These are phyloP conservation scores for Psilanteris sp. DNA, from an alignment of 1,140 invertebrate species.

Conservation along the genomic window DNA sequence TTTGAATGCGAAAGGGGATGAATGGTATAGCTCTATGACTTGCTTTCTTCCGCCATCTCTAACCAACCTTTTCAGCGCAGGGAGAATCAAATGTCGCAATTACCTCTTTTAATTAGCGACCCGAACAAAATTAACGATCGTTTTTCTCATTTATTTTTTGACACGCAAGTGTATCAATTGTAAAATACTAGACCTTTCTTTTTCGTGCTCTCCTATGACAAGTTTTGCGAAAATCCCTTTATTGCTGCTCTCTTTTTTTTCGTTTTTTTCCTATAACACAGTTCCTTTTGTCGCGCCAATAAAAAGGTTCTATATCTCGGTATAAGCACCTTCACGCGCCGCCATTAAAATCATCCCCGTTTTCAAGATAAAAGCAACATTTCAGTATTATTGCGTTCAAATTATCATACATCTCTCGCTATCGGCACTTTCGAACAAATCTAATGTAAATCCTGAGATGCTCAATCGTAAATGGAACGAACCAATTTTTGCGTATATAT, in stretches of 20 bases:
- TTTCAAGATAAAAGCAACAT: constrained; percentile 17
- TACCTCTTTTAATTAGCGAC: constrained; percentile 59
- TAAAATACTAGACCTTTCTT: too few relatives aligned
- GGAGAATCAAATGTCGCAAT: constrained; percentile 55
- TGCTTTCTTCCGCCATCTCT: constrained; percentile 45
- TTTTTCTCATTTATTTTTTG: too few relatives aligned
- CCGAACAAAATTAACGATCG: too few relatives aligned
- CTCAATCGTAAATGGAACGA: constrained; percentile 9
- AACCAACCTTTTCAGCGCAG: constrained; percentile 27
- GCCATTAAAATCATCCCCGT: constrained; percentile 15
- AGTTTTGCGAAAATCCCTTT: too few relatives aligned
- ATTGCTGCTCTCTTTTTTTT: too few relatives aligned
- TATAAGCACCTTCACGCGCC: too few relatives aligned
- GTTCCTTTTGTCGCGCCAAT: too few relatives aligned
- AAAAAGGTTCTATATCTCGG: too few relatives aligned
- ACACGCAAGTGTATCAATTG: too few relatives aligned
- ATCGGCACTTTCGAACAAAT: constrained; percentile 5
- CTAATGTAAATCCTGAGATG: constrained; percentile 23
- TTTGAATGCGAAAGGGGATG: constrained; percentile 38
- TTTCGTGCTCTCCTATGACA: too few relatives aligned
- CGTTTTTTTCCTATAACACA: too few relatives aligned
- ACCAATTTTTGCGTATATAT: constrained; percentile 10
- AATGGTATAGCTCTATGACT: constrained; percentile 33
- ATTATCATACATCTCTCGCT: constrained; percentile 26
- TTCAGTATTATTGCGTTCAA: constrained; percentile 4